phyloP scores from a whole-genome alignment of 2,888 invertebrate genomes.

The Rutpela maculata region DNA sequence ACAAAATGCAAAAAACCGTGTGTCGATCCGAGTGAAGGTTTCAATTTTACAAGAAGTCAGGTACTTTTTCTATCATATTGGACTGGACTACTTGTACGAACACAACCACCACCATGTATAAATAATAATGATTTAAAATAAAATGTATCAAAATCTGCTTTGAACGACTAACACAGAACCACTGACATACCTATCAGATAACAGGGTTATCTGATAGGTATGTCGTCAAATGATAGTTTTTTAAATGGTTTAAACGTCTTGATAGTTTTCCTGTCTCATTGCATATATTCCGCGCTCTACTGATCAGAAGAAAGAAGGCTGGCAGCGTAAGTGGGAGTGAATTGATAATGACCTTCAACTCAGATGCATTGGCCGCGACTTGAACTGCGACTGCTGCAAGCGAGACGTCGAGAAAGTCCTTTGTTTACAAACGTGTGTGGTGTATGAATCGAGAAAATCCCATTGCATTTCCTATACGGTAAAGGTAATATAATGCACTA shows the following conservation, averaged over 20 bases:
- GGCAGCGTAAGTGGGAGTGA: constrained; percentile 64
- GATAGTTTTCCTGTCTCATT: not conserved
- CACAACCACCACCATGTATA: too few species aligned
- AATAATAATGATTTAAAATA: too few species aligned
- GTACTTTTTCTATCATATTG: too few species aligned
- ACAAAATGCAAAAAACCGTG: too few species aligned
- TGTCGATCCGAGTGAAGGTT: too few species aligned
- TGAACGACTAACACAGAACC: too few species aligned
- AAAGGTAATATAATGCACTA: constrained; percentile 13
- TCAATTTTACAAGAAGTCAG: too few species aligned
- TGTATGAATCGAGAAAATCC: constrained; percentile 22
- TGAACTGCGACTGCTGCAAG: constrained; percentile 51
- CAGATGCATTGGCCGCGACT: constrained; percentile 67
- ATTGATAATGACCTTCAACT: constrained; percentile 70
- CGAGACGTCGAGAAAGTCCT: constrained; percentile 55
- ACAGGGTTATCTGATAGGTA: too few species aligned
- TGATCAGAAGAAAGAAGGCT: constrained; percentile 35
- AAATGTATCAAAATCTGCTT: too few species aligned
- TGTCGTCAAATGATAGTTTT: not conserved
- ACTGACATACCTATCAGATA: too few species aligned
- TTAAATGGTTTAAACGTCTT: not conserved
- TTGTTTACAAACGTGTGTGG: constrained; percentile 56
- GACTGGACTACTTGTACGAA: too few species aligned
- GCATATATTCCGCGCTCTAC: constrained; percentile 35
- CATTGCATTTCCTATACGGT: constrained; percentile 25